A percentile compares a stretch with the other conserved stretches of the same genome.
phyloP scores from a whole-genome alignment of 2,113 vertebrate species.

The Orthochromis malagaraziensis region DNA sequence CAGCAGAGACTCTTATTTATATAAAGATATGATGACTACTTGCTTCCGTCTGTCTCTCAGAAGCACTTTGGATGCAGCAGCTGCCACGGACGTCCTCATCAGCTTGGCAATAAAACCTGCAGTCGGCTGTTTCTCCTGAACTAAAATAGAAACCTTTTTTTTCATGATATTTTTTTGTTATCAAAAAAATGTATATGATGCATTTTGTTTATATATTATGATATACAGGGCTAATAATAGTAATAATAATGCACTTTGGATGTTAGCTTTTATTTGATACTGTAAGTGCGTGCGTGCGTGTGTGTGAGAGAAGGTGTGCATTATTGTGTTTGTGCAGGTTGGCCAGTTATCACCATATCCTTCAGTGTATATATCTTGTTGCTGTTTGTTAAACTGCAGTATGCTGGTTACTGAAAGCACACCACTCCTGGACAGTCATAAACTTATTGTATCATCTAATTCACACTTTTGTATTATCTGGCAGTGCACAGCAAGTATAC shows the following conservation, averaged over 20 bases:
- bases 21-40: conserved; percentile 62
- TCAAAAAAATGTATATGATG: conserved; percentile 42
- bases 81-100: conserved; percentile 6
- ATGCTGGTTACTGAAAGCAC: conserved; percentile 38
- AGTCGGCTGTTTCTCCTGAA: neutral
- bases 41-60: conserved; percentile 43
- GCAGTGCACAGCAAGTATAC: neutral
- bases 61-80: conserved; percentile 70
- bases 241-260: conserved; percentile 68
- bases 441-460: conserved; percentile 21
- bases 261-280: conserved; percentile 41
- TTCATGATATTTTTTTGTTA: conserved; percentile 8
- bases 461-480: conserved; percentile 6
- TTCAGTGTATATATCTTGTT: conserved; percentile 2
- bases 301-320: neutral
- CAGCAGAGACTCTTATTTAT: conserved; percentile 66
- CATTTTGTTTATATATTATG: conserved; percentile 47
- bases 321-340: conserved; percentile 24
- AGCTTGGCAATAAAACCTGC: neutral
- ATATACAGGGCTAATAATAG: conserved; percentile 46
- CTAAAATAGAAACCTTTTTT: conserved; percentile 8
- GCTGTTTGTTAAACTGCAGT: conserved; percentile 21
- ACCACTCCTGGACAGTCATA: conserved; percentile 1
- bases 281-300: neutral
- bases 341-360: conserved; percentile 35